Evolutionary conservation across 2,113 vertebrate species (phyloP).

Genomic region (Centropus unirufus): DNA sequence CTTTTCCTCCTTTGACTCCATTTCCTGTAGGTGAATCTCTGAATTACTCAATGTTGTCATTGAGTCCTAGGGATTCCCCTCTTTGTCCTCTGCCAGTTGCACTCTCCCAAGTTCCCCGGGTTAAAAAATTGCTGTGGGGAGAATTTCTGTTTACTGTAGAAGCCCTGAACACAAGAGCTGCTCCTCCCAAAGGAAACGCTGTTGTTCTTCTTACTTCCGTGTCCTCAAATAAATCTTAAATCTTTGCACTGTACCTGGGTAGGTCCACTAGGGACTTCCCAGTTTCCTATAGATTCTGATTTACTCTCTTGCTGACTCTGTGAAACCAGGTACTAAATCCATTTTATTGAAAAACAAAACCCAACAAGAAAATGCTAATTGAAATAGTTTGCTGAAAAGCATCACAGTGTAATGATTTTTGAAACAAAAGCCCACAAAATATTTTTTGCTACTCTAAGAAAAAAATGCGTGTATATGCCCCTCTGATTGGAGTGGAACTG

Average conservation of each 20-base stretch:
- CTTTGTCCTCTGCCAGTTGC: neutral
- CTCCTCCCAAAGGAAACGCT: conserved; percentile 16
- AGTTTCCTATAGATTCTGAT: conserved; percentile 12
- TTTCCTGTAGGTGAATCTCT: conserved; percentile 3
- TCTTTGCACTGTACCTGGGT: neutral
- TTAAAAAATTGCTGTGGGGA: neutral
- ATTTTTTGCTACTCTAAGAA: neutral
- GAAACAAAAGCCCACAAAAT: conserved; percentile 10
- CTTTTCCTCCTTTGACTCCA: neutral
- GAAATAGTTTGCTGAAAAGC: conserved; percentile 45
- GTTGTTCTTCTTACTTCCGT: conserved; percentile 7
- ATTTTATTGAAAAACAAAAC: neutral
- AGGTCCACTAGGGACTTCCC: neutral
- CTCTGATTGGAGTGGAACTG: neutral
- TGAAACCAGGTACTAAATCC: neutral
- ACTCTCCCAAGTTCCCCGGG: neutral
- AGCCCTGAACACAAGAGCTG: neutral
- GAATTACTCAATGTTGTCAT: neutral
- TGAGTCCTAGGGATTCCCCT: neutral
- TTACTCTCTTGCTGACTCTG: neutral
- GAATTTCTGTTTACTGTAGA: conserved; percentile 15
- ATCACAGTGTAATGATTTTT: neutral
- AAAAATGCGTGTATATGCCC: neutral
- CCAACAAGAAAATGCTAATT: conserved; percentile 2
- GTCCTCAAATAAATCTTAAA: neutral